Conservation (phyloP, 2,113 vertebrate species). For the Chionis minor region DNA sequence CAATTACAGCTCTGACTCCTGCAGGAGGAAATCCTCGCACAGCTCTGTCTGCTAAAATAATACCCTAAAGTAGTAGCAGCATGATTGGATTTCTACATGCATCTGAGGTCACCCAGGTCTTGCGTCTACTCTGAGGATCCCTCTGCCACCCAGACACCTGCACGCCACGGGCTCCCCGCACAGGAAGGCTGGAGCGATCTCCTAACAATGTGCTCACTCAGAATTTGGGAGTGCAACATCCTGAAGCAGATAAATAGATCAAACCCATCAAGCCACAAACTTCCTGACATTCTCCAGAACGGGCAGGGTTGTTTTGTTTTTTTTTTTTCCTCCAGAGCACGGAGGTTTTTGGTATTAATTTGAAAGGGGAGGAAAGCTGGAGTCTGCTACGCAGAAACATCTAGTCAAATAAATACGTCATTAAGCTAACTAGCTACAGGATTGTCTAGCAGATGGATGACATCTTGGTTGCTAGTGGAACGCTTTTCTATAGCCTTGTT, state of each 20-base stretch:
- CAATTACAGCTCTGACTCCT: not conserved
- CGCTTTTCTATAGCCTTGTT: conserved; percentile 65
- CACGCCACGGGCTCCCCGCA: not conserved
- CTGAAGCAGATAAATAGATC: not conserved
- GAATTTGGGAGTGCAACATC: not conserved
- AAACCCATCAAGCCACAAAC: not conserved
- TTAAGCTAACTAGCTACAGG: conserved; percentile 65
- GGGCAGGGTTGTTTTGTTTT: not conserved
- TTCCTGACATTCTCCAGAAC: not conserved
- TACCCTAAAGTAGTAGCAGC: conserved; percentile 1
- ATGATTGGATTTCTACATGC: conserved; percentile 39
- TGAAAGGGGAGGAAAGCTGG: not conserved
- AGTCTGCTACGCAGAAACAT: conserved; percentile 16
- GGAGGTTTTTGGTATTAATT: conserved; percentile 14
- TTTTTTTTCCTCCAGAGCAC: not conserved
- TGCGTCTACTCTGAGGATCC: not conserved
- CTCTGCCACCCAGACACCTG: not conserved
- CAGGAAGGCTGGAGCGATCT: not conserved
- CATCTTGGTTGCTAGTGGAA: conserved; percentile 70
- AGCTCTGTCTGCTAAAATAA: conserved; percentile 31
- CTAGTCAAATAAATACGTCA: conserved; percentile 63
- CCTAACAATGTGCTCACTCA: rapidly evolving
- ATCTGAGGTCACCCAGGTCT: conserved; percentile 14
- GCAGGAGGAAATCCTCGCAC: conserved; percentile 9
- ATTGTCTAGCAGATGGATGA: conserved; percentile 70